Conservation (phyloP, 2,113 vertebrate genomes). For the Megaptera novaeangliae region DNA sequence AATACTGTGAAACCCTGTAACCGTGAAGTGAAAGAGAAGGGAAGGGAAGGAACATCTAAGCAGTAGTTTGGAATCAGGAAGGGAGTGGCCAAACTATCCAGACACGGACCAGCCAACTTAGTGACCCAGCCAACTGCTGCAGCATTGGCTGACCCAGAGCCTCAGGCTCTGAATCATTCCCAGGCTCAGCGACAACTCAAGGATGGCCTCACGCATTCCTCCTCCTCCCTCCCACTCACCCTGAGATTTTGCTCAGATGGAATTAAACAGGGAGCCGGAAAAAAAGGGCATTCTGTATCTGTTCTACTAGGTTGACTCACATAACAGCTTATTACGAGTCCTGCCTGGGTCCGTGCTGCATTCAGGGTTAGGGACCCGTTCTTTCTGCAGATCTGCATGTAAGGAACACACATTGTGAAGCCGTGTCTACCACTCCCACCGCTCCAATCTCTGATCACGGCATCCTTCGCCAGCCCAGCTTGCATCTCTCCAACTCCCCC, state of each 20-base stretch:
- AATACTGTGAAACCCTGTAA: neutral
- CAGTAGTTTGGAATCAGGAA: neutral
- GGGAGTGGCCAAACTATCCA: neutral
- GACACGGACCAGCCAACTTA: neutral
- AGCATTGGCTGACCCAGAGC: neutral
- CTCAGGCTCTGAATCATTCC: neutral
- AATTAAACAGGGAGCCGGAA: neutral
- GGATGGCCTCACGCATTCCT: rapidly evolving
- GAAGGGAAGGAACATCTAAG: neutral
- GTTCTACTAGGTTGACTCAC: neutral
- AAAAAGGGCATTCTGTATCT: neutral
- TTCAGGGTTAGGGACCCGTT: neutral
- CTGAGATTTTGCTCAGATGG: neutral
- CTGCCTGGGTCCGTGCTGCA: neutral
- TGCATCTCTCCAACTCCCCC: neutral
- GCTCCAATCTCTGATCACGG: neutral
- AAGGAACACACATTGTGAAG: neutral
- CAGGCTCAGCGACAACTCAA: neutral
- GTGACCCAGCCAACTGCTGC: neutral
- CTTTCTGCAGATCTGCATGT: neutral
- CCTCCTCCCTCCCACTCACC: neutral
- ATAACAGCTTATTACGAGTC: neutral
- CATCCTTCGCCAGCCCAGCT: neutral
- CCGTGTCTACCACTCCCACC: neutral
- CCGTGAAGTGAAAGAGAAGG: neutral